A percentile compares a stretch with the other conserved stretches of the same genome.
phyloP scores from a whole-genome alignment of 2,113 vertebrate genomes.

The Equus przewalskii region DNA sequence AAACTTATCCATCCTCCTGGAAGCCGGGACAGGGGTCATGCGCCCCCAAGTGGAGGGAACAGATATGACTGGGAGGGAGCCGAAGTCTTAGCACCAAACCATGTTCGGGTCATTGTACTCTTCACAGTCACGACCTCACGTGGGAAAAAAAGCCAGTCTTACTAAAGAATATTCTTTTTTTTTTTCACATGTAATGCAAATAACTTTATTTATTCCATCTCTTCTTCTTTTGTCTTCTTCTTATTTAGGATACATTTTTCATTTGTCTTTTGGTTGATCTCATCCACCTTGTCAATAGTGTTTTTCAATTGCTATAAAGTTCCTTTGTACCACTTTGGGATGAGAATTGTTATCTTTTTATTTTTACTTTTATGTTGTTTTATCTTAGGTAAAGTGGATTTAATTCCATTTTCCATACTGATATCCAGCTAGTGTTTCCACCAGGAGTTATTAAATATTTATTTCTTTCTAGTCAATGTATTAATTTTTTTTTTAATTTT shows the following conservation, averaged over 20 bases:
- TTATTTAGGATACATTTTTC: background rate
- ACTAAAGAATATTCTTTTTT: background rate
- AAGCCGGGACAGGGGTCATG: background rate
- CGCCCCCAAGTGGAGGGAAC: background rate
- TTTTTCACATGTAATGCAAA: background rate
- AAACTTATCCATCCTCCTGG: background rate
- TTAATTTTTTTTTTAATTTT: background rate
- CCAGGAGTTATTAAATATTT: background rate
- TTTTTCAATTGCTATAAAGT: constrained; percentile 9
- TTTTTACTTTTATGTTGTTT: background rate
- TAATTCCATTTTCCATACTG: background rate
- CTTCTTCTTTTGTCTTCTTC: background rate
- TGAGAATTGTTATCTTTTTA: background rate
- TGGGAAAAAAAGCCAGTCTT: background rate
- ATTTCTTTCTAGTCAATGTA: background rate
- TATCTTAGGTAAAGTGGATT: background rate
- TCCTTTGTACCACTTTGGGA: background rate
- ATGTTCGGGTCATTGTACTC: background rate
- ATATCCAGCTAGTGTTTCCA: background rate
- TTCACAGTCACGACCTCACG: background rate
- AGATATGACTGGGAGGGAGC: background rate
- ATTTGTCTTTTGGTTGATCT: constrained; percentile 28
- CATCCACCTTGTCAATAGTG: background rate
- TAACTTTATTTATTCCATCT: background rate
- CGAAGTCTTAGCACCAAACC: background rate